Base-by-base conservation (phyloP, 2,888 invertebrate species). In the Agrochola lota region DNA sequence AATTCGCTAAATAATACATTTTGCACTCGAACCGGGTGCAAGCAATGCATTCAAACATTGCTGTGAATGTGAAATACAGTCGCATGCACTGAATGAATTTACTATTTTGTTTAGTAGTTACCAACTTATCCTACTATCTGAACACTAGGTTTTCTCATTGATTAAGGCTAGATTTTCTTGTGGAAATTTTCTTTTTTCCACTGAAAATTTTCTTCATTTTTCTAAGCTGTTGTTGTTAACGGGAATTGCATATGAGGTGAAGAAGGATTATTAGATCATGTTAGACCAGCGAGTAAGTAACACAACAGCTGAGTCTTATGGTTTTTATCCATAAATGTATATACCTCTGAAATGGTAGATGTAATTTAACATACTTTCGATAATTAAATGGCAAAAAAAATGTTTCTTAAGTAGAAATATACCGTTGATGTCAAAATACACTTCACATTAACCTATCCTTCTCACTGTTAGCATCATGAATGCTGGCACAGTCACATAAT, bases 1-100 rank as follows among this genome's bases (percentile, higher is more conserved):
- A 86, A 71, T 83, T 71, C 67, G 71, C 77, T 84, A 84, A 88
- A 85, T 85, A 87, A 86, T 81, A 83, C 78, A 80, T 85, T 84
- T 79, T n/a, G 12, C 72, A 66, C 64, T 77, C 68, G 15, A 76
- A 84, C 20, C 26, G 46, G 71, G 23, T 57, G 67, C 71, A 66
- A 68, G 69, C 55, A 67, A 76, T 81, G 81, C 81, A 86, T 87
- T 86, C 60, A 80, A 80, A 76, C 49, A 57, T 78, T 74, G 73
- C 46, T 71, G 77, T 64, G 68, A 69, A 35, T 85, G 77, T 74
- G 49, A 52, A 69, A 55, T 57, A n/a, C 35, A 66, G 46, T 40
- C 40, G 20, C n/a, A 43, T 63, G 55, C 52, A 62, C 1, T 68
- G 64, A 63, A 71, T 69, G 26, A 30, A 57, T 80, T 71, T n/a